phyloP scores from a whole-genome alignment of 1,140 invertebrate genomes.

The Megalonaias nervosa region DNA sequence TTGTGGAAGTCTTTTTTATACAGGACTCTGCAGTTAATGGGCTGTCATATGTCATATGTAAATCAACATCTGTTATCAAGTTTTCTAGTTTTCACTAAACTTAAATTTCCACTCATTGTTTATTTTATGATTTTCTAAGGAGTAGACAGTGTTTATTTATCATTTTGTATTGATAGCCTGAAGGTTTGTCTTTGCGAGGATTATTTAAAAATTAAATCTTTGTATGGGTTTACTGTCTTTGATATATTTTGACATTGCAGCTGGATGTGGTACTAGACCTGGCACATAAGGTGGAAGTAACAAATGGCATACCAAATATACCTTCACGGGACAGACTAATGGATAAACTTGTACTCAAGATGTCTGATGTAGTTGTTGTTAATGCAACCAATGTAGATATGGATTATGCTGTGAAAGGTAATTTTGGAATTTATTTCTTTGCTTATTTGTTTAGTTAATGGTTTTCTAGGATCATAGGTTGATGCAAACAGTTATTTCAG shows the following conservation, averaged over 20 bases:
- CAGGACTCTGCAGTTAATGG: no score
- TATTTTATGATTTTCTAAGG: no score
- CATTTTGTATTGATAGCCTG: not conserved
- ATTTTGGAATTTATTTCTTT: not conserved
- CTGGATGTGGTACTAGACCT: constrained; percentile 89
- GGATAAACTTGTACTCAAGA: constrained; percentile 89
- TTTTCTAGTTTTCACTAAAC: no score
- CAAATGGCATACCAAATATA: constrained; percentile 73
- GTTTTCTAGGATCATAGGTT: no score
- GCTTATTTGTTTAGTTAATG: no score
- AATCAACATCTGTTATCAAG: no score
- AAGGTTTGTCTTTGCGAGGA: not conserved
- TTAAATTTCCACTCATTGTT: no score
- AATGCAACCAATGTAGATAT: constrained; percentile 86
- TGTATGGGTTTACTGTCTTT: not conserved
- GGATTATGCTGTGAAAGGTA: constrained; percentile 86
- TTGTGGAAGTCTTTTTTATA: no score
- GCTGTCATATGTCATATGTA: no score
- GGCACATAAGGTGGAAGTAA: constrained; percentile 82
- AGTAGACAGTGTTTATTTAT: not conserved
- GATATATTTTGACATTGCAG: constrained; percentile 38
- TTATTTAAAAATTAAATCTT: not conserved
- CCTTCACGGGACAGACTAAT: constrained; percentile 77
- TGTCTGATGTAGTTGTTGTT: constrained; percentile 86
- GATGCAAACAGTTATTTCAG: not conserved